Evolutionary conservation across 2,113 vertebrate species (phyloP).

Genomic region (Brachypodius melanocephalos): DNA sequence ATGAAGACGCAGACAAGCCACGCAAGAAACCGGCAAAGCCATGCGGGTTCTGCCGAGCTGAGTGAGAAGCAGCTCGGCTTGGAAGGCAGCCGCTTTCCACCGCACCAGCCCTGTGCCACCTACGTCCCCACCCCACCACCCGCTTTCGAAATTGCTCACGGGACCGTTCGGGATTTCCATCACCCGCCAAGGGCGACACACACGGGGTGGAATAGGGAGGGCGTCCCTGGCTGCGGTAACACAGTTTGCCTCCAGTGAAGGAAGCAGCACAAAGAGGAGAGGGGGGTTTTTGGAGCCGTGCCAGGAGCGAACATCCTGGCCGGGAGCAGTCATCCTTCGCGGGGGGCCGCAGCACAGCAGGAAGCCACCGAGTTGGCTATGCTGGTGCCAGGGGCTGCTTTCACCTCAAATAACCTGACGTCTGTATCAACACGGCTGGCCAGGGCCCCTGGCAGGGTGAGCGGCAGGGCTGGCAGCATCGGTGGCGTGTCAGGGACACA

Average conservation of each 20-base stretch:
- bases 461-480: not conserved
- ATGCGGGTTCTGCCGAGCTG: not conserved
- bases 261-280: accelerated
- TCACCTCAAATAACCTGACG: conserved; percentile 27
- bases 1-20: accelerated
- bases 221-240: not conserved
- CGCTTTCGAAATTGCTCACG: not conserved
- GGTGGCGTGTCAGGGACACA: not conserved
- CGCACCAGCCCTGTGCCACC: accelerated
- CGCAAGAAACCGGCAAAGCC: not conserved
- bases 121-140: not conserved
- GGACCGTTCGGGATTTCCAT: not conserved
- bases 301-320: not conserved
- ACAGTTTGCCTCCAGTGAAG: accelerated
- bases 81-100: accelerated
- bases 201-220: not conserved
- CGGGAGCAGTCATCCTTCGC: not conserved
- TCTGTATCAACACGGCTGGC: not conserved
- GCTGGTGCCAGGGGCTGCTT: not conserved
- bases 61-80: not conserved
- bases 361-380: not conserved
- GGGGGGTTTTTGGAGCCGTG: not conserved
- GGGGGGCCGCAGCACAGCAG: not conserved
- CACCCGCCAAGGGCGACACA: accelerated
- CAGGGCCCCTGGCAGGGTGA: not conserved